These are phyloP conservation scores for Passer montanus DNA, from an alignment of 2,113 vertebrate genomes.

Conservation along the genomic window DNA sequence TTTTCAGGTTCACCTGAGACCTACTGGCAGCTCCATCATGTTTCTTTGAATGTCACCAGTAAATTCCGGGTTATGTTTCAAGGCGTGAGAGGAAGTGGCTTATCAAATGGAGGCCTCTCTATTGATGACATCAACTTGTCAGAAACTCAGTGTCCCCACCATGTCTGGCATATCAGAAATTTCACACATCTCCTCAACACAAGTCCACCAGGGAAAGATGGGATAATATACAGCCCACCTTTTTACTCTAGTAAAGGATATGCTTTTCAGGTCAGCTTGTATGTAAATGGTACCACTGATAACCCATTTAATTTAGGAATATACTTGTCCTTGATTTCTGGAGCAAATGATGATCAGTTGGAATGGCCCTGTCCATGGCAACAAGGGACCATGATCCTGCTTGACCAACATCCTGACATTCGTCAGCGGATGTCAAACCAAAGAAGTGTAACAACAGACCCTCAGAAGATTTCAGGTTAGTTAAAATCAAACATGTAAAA, in stretches of 20 bases:
- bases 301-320: constrained; percentile 68
- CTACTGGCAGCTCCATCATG: constrained; percentile 87
- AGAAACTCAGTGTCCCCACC: constrained; percentile 88
- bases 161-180: constrained; percentile 86
- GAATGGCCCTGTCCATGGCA: constrained; percentile 90
- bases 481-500: background rate
- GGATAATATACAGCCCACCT: constrained; percentile 78
- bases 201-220: background rate
- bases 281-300: constrained; percentile 47
- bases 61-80: constrained; percentile 88
- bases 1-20: constrained; percentile 70
- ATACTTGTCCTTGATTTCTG: constrained; percentile 83
- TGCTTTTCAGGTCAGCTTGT: constrained; percentile 83
- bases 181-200: constrained; percentile 77
- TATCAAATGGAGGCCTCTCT: constrained; percentile 82
- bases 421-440: constrained; percentile 84
- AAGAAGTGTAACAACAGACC: constrained; percentile 85
- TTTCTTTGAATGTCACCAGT: constrained; percentile 74
- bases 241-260: constrained; percentile 88
- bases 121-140: constrained; percentile 94
- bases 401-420: constrained; percentile 89
- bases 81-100: constrained; percentile 71
- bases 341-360: constrained; percentile 79
- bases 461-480: constrained; percentile 69
- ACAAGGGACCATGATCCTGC: constrained; percentile 81